Base-by-base conservation (phyloP, 2,113 vertebrate species). In the Podarcis cretensis region DNA sequence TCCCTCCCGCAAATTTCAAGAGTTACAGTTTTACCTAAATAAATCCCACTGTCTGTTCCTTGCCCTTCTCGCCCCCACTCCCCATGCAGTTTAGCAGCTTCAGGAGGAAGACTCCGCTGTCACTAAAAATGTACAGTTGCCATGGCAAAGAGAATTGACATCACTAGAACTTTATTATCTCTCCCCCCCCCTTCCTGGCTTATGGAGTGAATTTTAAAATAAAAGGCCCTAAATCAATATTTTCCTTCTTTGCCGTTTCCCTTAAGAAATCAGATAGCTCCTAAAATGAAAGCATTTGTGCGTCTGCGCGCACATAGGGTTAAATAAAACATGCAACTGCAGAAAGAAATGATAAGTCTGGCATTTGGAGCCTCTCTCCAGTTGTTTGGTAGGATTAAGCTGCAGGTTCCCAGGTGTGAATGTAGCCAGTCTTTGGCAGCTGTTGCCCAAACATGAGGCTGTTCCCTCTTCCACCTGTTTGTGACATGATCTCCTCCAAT, bases 101-200 rank as follows among this genome's bases (percentile, higher is more conserved):
- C 88, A 90, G 89, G 93, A 95, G 90, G 94, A 96, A 94, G 94
- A 94, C 95, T 94, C 93, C 78, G 76, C 91, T 96, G 92, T 93
- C 94, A 92, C 95, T 95, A 95, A 96, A 95, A 96, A 93, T 95
- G 90, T 73, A 94, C 81, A 0, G 95, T 96, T 95, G 89, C 95
- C 92, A 95, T 96, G 89, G 94, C 0, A 0, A 94, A 94, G 89
- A 90, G 76, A 96, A 92, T 86, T 95, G 94, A 94, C 93, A 95
- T 96, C 93, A 95, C 90, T 90, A 95, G 89, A 95, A 94, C 85
- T 95, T 95, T 96, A 81, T 92, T 0, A n/a, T 30, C 8, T 3
- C 90, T 87, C 85, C 88, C 92, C 0, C 0, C 35, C 32, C 14
- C 1, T 89, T 73, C 84, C 81, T 82, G 90, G 78, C 77, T 86